Base-by-base conservation (phyloP, 2,113 vertebrate species). In the Semnopithecus entellus region DNA sequence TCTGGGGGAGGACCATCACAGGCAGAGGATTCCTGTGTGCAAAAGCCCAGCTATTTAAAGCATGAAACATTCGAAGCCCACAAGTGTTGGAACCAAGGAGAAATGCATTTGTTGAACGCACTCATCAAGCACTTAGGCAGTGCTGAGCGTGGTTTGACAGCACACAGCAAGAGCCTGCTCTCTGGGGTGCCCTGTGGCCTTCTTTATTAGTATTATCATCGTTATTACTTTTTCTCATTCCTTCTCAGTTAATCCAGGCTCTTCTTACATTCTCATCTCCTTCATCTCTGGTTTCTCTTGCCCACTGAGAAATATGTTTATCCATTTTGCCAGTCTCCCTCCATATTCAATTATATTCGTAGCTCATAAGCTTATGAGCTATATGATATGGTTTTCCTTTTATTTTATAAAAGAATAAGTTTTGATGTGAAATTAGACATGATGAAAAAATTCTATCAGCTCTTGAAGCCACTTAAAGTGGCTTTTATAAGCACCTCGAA, bases 401-500 rank as follows among this genome's bases (percentile, higher is more conserved):
- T 30, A 30, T 68, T 85, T 43, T 68, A 12, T 86, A 32, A 85
- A 92, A 88, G 48, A 84, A 30, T 30, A 91, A 18, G 23, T 72
- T 96, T 83, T 40, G 40, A 88, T 75, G 10, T 92, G 61, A 91
- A 72, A 94, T 92, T 84, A 93, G 82, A 59, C n/a, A 72, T 1
- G 1, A 23, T 17, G 80, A 25, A 38, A 64, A 86, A 92, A 68
- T 55, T 2, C 59, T 8, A 68, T 50, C 35, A 66, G 10, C 66
- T 79, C 23, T 48, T 25, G 11, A 83, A 68, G 66, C 61, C n/a
- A 52, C 16, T 35, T n/a, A 76, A 14, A 92, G n/a, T 30, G 38
- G 25, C 57, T 95, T 52, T 82, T 40, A 30, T 6, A 92, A 50
- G 55, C 38, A 9, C 30, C 45, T 6, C 4, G 30, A 59, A 48